Conservation (phyloP, 2,113 vertebrate species). For the Odocoileus virginianus region DNA sequence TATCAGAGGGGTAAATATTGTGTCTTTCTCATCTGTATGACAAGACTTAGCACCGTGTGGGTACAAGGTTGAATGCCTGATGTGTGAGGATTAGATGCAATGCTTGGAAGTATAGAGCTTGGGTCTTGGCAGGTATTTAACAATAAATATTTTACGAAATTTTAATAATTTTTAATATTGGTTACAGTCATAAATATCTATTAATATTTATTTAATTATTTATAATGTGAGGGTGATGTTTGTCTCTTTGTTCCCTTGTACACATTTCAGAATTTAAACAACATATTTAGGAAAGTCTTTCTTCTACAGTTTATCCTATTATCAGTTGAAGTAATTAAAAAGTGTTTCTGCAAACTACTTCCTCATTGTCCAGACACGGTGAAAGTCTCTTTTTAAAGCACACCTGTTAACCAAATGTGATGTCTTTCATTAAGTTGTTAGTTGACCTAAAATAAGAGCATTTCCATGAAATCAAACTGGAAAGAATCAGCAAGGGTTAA, state of each 20-base stretch:
- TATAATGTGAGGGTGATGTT: background rate
- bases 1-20: background rate
- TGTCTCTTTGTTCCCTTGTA: background rate
- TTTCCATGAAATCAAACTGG: slow-evolving; percentile 19
- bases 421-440: background rate
- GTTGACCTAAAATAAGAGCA: background rate
- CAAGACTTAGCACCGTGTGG: background rate
- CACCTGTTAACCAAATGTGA: background rate
- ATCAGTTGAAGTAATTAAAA: background rate
- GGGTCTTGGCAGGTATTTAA: background rate
- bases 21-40: background rate
- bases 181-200: background rate
- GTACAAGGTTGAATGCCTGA: background rate
- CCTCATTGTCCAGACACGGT: background rate
- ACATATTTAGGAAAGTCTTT: background rate
- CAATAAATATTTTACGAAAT: background rate
- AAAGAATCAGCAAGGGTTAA: slow-evolving; percentile 5
- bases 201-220: background rate
- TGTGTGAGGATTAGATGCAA: background rate
- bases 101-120: background rate
- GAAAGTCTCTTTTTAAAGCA: background rate
- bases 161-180: background rate
- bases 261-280: background rate
- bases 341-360: background rate
- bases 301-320: background rate